A percentile compares a stretch with the other conserved stretches of the same genome.
phyloP scores from a whole-genome alignment of 1,140 invertebrate species.

The Cepaea nemoralis region DNA sequence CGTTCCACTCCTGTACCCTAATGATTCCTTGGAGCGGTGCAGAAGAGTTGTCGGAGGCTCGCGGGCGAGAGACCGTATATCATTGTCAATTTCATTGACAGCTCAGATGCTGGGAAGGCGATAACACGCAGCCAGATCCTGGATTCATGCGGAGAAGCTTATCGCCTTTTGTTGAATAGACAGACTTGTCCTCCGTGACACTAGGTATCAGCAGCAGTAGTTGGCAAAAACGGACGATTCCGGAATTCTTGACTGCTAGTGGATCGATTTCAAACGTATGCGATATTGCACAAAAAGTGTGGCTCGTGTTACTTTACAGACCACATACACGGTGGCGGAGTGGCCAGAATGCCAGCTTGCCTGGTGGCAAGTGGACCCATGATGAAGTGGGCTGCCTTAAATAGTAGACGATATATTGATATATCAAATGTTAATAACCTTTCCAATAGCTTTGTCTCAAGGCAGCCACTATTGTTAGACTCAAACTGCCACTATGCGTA shows the following conservation, averaged over 20 bases:
- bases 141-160: constrained; percentile 35
- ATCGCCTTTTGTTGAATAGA: constrained; percentile 40
- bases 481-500: no score
- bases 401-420: no score
- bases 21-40: neutral
- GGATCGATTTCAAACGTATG: neutral
- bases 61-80: constrained; percentile 22
- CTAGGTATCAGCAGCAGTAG: constrained; percentile 30
- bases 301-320: no score
- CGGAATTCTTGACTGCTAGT: neutral
- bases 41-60: neutral
- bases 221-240: constrained; percentile 3
- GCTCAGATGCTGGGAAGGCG: constrained; percentile 26
- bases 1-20: neutral
- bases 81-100: constrained; percentile 42
- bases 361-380: no score
- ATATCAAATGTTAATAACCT: no score
- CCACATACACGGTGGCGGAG: no score
- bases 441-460: no score
- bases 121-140: constrained; percentile 22
- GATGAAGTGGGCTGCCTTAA: no score
- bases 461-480: no score
- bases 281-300: no score
- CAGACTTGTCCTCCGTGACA: constrained; percentile 34
- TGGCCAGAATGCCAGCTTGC: no score